phyloP scores from a whole-genome alignment of 1,140 invertebrate species.

The Zaprionus ornatus region DNA sequence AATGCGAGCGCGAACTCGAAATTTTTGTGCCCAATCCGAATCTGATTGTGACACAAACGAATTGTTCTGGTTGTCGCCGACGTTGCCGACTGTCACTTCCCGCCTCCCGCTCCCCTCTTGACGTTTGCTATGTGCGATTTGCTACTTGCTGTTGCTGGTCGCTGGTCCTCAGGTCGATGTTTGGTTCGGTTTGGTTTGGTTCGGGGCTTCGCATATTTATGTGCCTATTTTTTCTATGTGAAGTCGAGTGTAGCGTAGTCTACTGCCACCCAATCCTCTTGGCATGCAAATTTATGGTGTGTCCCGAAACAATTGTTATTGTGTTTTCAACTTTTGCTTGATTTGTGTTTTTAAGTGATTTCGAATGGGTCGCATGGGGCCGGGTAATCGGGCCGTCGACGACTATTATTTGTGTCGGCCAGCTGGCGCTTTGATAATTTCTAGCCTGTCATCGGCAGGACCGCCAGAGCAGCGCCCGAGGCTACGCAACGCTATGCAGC shows the following conservation, averaged over 20 bases:
- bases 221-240: slow-evolving; percentile 76
- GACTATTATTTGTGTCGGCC: slow-evolving; percentile 50
- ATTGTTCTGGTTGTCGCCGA: slow-evolving; percentile 77
- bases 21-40: slow-evolving; percentile 79
- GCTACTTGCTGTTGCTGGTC: slow-evolving; percentile 1
- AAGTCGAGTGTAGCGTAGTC: slow-evolving; percentile 25
- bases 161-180: slow-evolving; percentile 26
- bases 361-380: slow-evolving; percentile 75
- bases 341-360: slow-evolving; percentile 83
- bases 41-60: slow-evolving; percentile 82
- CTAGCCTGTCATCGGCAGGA: slow-evolving; percentile 60
- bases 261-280: slow-evolving; percentile 50
- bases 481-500: slow-evolving; percentile 57
- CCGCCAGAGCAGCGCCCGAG: background rate
- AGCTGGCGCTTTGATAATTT: slow-evolving; percentile 66
- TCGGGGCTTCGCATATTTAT: slow-evolving; percentile 62
- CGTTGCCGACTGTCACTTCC: slow-evolving; percentile 16
- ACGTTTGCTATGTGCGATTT: too few species aligned
- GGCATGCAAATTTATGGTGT: slow-evolving; percentile 82
- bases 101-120: background rate
- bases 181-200: background rate
- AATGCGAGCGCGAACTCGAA: slow-evolving; percentile 59
- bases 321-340: slow-evolving; percentile 82
- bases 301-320: slow-evolving; percentile 82
- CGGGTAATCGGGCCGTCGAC: slow-evolving; percentile 36